Evolutionary conservation across 2,797 vertebrate species (phyloP), one percentile per base, ranked within the genome.

Genomic region (Buceros bicornis): DNA sequence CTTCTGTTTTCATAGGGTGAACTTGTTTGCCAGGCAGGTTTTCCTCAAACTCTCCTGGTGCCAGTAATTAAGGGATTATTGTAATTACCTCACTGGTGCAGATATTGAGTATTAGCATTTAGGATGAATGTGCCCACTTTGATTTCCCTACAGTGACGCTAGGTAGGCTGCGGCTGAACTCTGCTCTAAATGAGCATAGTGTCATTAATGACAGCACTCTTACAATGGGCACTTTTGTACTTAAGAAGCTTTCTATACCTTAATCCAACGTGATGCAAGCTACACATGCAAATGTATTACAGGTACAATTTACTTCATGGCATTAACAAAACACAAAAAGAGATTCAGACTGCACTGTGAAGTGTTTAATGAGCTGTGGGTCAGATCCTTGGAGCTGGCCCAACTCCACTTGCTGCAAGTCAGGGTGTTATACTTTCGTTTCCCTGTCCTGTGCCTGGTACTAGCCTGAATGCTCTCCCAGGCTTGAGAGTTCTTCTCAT

Each of bases 41-140:
- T 97, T 91, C 95, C 89, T 92, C 71, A 95, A 94, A 93, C 72
- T 96, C 80, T 96, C 74, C 40, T 10, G 5, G 89, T 96, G 96
- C 93, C 84, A 91, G 88, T 89, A 97, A 96, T 97, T 97, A 96
- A 96, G 48, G 89, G 96, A 96, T 97, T 97, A 97, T 76, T 26
- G 5, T 91, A 92, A 95, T 97, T 94, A 94, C 95, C 84, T 87
- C 56, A 31, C 28, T 92, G 93, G 91, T 91, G 82, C 89, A 95
- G 93, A 97, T 96, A 92, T 53, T 92, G 84, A 95, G 92, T 91
- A 93, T 93, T 96, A 87, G 78, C 0, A 0, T 82, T 95, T 53
- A 72, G 89, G 73, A 65, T 95, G 89, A 93, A 82, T 58, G 51
- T 91, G 80, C 84, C 94, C 83, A 57, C 94, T 89, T 93, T 95